Conservation (phyloP, 2,888 invertebrate species). For the Platycheirus rosarum region DNA sequence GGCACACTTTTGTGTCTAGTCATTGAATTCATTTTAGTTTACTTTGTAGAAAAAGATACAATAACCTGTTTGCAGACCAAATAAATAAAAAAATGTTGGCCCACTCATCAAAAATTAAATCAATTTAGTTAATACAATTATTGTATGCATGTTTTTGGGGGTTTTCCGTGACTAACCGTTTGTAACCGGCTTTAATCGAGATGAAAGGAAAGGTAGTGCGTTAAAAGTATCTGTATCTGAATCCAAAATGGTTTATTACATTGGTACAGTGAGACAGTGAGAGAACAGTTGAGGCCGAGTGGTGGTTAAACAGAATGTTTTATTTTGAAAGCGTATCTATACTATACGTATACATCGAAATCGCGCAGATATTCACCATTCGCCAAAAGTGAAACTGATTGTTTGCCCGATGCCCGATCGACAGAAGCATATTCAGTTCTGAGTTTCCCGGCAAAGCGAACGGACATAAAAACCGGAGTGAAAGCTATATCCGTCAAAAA, state of each 20-base stretch:
- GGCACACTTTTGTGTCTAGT: neutral
- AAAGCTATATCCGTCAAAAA: neutral
- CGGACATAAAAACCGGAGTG: slow-evolving; percentile 20
- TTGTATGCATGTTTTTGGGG: neutral
- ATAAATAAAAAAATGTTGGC: neutral
- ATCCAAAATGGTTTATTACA: too few relatives aligned
- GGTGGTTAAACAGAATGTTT: neutral
- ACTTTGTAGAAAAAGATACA: neutral
- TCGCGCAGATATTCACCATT: slow-evolving; percentile 3
- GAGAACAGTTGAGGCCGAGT: too few relatives aligned
- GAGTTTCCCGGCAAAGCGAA: slow-evolving; percentile 42
- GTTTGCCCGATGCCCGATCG: neutral
- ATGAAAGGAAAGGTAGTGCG: neutral
- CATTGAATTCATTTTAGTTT: neutral
- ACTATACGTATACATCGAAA: neutral
- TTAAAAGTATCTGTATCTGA: neutral
- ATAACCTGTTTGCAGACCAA: slow-evolving; percentile 5
- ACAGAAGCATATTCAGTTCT: slow-evolving; percentile 49
- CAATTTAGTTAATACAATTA: too few relatives aligned
- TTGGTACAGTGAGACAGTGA: too few relatives aligned
- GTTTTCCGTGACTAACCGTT: neutral
- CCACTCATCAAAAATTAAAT: neutral
- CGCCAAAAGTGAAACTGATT: neutral
- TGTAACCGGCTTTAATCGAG: neutral
- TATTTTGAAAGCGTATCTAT: neutral